These are phyloP conservation scores for Lepidonotus clava DNA, from an alignment of 2,888 invertebrate species.

Conservation along the genomic window DNA sequence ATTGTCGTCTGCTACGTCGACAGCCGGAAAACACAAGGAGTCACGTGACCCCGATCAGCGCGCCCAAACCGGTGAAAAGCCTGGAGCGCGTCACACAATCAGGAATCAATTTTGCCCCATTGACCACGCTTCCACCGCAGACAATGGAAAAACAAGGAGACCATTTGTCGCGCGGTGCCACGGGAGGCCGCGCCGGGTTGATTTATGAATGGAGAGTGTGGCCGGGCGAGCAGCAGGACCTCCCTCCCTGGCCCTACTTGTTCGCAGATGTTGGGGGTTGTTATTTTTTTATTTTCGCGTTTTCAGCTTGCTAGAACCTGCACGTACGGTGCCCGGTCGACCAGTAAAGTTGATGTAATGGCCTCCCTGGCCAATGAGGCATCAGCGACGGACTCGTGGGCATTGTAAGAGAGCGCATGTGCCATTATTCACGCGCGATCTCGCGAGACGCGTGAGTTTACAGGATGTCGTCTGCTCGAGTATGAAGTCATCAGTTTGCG, in stretches of 20 bases:
- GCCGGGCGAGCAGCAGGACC: conserved; percentile 3
- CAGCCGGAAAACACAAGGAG: background rate
- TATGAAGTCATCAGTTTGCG: conserved; percentile 36
- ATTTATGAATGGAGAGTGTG: conserved; percentile 29
- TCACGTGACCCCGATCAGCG: conserved; percentile 11
- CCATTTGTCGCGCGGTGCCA: background rate
- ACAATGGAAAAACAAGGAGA: conserved; percentile 25
- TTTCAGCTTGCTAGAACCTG: background rate
- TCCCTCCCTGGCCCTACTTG: conserved; percentile 1
- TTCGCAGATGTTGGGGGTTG: conserved; percentile 35
- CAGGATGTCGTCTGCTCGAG: conserved; percentile 35
- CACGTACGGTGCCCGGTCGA: background rate
- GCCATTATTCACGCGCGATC: conserved; percentile 45
- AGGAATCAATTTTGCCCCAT: conserved; percentile 42
- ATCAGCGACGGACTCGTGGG: conserved; percentile 44
- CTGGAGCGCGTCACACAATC: conserved; percentile 3
- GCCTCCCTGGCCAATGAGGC: conserved; percentile 49
- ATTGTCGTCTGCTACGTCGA: conserved; percentile 11
- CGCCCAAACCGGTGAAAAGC: background rate
- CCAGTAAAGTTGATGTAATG: conserved; percentile 47
- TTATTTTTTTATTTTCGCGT: conserved; percentile 17
- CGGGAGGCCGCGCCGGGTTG: background rate
- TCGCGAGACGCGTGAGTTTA: conserved; percentile 34
- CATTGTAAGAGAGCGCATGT: conserved; percentile 33
- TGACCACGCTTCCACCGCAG: conserved; percentile 7